A percentile compares a stretch with the other conserved stretches of the same genome.
These are phyloP conservation scores for Ornithorhynchus anatinus DNA, from an alignment of 2,113 vertebrate species.

Conservation along the genomic window DNA sequence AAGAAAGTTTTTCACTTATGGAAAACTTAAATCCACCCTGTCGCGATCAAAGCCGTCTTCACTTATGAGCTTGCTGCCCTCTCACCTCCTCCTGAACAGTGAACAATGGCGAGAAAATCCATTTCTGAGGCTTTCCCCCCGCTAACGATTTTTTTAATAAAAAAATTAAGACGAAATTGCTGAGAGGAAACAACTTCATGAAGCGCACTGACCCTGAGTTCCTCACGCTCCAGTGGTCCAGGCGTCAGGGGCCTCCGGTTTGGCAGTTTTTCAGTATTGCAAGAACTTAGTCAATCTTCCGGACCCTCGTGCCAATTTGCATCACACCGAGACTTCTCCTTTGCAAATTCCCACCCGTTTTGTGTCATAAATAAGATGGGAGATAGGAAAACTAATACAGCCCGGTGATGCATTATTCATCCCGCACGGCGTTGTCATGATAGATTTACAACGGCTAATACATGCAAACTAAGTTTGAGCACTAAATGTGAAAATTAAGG, in stretches of 20 bases:
- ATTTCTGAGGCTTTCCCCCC: too few species aligned
- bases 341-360: conserved; percentile 63
- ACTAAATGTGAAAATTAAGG: conserved; percentile 58
- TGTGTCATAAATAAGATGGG: conserved; percentile 66
- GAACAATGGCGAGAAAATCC: too few species aligned
- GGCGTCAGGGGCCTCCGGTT: accelerated
- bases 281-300: background rate
- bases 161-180: background rate
- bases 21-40: too few species aligned
- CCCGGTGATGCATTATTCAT: conserved; percentile 72
- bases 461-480: conserved; percentile 68
- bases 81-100: too few species aligned
- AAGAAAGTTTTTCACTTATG: too few species aligned
- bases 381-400: conserved; percentile 61
- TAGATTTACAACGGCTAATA: conserved; percentile 64
- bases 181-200: background rate
- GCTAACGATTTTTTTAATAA: too few species aligned
- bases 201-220: accelerated
- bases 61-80: too few species aligned
- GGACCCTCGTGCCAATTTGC: conserved; percentile 11
- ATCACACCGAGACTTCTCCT: conserved; percentile 23
- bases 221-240: accelerated
- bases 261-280: background rate
- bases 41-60: too few species aligned
- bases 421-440: conserved; percentile 5